Evolutionary conservation across 1,140 invertebrate species (phyloP).

Genomic region (Drosophila pseudoobscura): DNA sequence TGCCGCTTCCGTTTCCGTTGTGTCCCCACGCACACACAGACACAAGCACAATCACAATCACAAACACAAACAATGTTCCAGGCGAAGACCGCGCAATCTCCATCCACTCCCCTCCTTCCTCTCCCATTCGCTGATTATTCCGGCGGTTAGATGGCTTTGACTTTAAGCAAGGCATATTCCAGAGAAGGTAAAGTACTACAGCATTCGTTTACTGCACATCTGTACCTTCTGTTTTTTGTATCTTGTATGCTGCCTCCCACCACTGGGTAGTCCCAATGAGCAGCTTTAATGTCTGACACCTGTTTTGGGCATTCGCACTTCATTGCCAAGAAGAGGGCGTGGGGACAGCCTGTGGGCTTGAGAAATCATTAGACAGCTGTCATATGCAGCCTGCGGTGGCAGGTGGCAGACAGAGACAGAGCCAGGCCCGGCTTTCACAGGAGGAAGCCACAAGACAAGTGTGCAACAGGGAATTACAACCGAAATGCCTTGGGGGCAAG

Average conservation of each 20-base stretch:
- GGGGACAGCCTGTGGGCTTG: constrained; percentile 9
- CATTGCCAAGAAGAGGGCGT: constrained; percentile 15
- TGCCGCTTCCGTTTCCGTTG: constrained; percentile 9
- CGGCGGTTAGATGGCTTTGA: constrained; percentile 29
- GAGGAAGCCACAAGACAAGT: background rate
- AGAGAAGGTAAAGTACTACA: too few species aligned
- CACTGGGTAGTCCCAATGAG: constrained; percentile 3
- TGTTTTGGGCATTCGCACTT: constrained; percentile 63
- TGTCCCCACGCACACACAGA: constrained; percentile 6
- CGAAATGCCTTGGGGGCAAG: constrained; percentile 1
- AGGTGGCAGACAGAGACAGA: background rate
- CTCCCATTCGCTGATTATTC: constrained; percentile 48
- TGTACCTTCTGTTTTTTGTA: too few species aligned
- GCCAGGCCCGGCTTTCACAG: background rate
- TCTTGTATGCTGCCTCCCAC: too few species aligned
- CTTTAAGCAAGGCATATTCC: too few species aligned
- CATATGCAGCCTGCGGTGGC: constrained; percentile 41
- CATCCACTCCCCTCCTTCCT: too few species aligned
- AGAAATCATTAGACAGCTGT: constrained; percentile 55
- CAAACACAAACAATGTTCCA: constrained; percentile 30
- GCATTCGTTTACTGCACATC: too few species aligned
- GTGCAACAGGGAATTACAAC: constrained; percentile 19
- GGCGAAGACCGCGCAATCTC: too few species aligned
- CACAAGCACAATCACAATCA: constrained; percentile 32
- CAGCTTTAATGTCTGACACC: constrained; percentile 66